A percentile compares a stretch with the other conserved stretches of the same genome.
phyloP scores from a whole-genome alignment of 2,113 vertebrate species.

The Sminthopsis crassicaudata region DNA sequence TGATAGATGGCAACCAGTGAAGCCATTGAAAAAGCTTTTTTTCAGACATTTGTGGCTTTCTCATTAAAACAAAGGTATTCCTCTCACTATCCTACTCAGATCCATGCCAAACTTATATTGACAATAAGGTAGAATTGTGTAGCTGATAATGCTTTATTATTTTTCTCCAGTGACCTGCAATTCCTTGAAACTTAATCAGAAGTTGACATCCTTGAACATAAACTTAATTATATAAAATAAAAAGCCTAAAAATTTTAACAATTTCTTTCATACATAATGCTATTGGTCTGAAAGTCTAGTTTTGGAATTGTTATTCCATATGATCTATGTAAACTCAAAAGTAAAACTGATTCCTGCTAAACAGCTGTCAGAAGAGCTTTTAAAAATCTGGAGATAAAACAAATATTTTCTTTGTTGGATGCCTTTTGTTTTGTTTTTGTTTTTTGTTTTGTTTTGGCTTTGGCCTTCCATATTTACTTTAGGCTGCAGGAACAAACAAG shows the following conservation, averaged over 20 bases:
- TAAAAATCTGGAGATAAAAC: slow-evolving; percentile 49
- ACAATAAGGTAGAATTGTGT: slow-evolving; percentile 13
- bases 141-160: neutral
- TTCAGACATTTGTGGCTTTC: slow-evolving; percentile 33
- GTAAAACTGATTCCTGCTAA: slow-evolving; percentile 31
- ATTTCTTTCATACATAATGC: slow-evolving; percentile 26
- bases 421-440: neutral
- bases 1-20: neutral
- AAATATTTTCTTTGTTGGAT: slow-evolving; percentile 31
- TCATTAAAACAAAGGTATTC: slow-evolving; percentile 36
- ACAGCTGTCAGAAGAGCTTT: slow-evolving; percentile 42
- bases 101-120: slow-evolving; percentile 59
- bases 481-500: slow-evolving; percentile 31
- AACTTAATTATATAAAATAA: slow-evolving; percentile 3
- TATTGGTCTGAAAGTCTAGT: neutral
- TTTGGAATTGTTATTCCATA: slow-evolving; percentile 15
- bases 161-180: neutral
- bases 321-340: slow-evolving; percentile 31
- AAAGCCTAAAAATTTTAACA: slow-evolving; percentile 11
- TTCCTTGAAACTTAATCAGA: neutral
- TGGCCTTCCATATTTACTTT: slow-evolving; percentile 57
- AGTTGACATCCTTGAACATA: neutral
- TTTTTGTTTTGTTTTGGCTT: neutral
- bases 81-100: slow-evolving; percentile 14
- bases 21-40: slow-evolving; percentile 28